These are phyloP conservation scores for Fregata magnificens DNA, from an alignment of 2,113 vertebrate genomes.

Conservation along the genomic window DNA sequence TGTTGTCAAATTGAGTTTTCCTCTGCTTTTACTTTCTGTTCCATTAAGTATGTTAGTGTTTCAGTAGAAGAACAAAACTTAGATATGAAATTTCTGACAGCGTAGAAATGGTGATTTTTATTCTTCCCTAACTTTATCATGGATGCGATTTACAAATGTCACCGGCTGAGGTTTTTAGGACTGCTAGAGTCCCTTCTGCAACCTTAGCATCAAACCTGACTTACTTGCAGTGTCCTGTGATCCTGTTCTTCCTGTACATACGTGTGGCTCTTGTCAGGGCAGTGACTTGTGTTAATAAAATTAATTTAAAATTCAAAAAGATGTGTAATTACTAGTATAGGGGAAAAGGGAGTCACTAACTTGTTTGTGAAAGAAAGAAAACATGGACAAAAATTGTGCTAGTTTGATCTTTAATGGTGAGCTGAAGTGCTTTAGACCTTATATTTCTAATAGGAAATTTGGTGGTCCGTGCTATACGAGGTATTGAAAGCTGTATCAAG, in stretches of 20 bases:
- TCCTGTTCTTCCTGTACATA: background rate
- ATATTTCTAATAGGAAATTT: background rate
- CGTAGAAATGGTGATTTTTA: background rate
- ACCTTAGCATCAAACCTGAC: background rate
- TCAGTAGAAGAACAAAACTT: background rate
- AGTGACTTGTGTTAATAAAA: background rate
- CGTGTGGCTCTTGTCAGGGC: background rate
- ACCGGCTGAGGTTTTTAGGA: background rate
- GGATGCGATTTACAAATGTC: background rate
- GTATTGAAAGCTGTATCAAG: background rate
- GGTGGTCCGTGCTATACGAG: background rate
- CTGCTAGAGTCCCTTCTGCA: background rate
- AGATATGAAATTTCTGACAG: background rate
- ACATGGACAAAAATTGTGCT: background rate
- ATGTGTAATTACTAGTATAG: too few species aligned
- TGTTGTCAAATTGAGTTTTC: background rate
- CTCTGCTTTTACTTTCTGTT: background rate
- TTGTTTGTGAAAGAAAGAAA: background rate
- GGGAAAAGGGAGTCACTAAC: background rate
- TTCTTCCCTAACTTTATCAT: background rate
- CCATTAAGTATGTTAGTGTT: background rate
- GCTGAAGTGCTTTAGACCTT: background rate
- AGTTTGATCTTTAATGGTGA: background rate
- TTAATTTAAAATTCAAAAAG: background rate
- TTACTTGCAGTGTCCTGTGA: background rate